phyloP scores from a whole-genome alignment of 2,113 vertebrate genomes.

The Glaucidium brasilianum region DNA sequence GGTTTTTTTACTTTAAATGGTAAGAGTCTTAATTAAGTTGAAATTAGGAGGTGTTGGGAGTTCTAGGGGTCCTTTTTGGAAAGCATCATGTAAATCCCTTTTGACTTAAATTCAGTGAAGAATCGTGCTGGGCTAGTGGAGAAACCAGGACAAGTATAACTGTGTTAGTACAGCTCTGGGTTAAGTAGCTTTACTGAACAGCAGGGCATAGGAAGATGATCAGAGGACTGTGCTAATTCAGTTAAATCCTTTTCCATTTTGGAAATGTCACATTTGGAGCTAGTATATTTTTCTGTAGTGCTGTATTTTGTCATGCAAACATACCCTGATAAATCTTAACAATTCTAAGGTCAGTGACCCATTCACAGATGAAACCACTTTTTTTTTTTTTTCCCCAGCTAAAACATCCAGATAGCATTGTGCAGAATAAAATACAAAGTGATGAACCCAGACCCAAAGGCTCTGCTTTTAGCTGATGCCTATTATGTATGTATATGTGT shows the following conservation, averaged over 20 bases:
- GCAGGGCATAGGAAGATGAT: conserved; percentile 57
- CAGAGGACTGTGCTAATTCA: conserved; percentile 63
- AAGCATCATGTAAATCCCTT: conserved; percentile 11
- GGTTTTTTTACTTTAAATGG: background rate
- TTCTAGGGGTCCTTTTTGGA: background rate
- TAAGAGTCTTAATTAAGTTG: background rate
- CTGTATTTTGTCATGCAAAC: conserved; percentile 53
- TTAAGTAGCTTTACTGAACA: conserved; percentile 62
- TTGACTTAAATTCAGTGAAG: conserved; percentile 19
- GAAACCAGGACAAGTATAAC: conserved; percentile 34
- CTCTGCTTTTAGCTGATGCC: background rate
- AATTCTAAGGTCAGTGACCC: conserved; percentile 29
- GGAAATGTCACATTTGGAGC: conserved; percentile 48
- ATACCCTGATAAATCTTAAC: conserved; percentile 36
- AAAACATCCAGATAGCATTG: conserved; percentile 1
- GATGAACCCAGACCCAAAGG: background rate
- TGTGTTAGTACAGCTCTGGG: conserved; percentile 51
- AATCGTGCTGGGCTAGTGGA: conserved; percentile 19
- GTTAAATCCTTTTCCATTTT: conserved; percentile 63
- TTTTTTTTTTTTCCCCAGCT: background rate
- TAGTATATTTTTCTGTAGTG: background rate
- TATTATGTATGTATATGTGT: background rate
- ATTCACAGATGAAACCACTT: background rate
- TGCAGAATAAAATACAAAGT: background rate
- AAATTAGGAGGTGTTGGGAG: background rate